phyloP scores from a whole-genome alignment of 2,797 vertebrate genomes.

The Arctocebus calabarensis region DNA sequence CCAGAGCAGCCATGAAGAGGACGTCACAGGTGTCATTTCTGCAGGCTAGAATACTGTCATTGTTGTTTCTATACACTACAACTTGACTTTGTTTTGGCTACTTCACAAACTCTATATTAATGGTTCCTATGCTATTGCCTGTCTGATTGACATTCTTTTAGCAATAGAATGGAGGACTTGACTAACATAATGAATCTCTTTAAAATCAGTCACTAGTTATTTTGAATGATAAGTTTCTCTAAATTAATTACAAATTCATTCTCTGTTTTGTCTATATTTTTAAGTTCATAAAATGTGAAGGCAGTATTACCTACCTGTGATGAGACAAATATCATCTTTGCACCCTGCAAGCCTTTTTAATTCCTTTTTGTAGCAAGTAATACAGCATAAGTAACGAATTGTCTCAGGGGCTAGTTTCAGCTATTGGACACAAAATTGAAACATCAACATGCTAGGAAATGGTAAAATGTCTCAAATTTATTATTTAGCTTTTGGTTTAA shows the following conservation, averaged over 20 bases:
- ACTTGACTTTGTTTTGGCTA: background rate
- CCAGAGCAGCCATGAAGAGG: background rate
- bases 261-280: background rate
- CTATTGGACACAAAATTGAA: background rate
- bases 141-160: background rate
- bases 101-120: background rate
- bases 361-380: background rate
- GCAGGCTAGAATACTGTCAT: background rate
- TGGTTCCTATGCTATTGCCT: background rate
- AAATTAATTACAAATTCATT: background rate
- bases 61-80: background rate
- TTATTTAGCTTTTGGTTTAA: background rate
- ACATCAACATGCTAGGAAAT: background rate
- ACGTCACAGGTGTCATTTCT: background rate
- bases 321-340: background rate
- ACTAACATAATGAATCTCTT: background rate
- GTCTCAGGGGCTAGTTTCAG: background rate
- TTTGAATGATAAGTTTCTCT: background rate
- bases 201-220: slow-evolving; percentile 19
- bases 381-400: background rate
- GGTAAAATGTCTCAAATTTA: background rate
- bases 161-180: background rate
- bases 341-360: background rate
- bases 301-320: background rate
- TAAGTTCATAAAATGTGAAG: background rate